Evolutionary conservation across 2,113 vertebrate genomes (phyloP).

Genomic region (Tragelaphus imberbis): DNA sequence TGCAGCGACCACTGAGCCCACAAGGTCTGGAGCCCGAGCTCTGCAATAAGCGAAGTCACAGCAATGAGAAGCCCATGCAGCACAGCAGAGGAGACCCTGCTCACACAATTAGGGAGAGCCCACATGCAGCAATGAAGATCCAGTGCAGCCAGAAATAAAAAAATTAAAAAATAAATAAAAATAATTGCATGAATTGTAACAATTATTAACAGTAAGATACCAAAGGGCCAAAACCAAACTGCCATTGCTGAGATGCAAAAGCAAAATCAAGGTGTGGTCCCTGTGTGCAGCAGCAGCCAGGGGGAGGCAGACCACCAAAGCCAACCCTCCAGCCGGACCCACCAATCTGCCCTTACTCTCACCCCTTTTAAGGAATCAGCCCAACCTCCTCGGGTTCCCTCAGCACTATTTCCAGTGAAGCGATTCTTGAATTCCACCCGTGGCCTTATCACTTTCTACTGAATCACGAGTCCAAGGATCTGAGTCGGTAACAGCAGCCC

Average conservation of each 20-base stretch:
- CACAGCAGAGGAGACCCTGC: background rate
- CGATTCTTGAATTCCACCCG: background rate
- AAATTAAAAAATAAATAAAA: background rate
- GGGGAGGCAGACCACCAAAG: background rate
- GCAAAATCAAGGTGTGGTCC: background rate
- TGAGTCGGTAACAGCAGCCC: background rate
- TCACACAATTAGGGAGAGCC: background rate
- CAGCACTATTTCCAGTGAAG: background rate
- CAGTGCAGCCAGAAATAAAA: background rate
- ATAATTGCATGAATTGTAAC: background rate
- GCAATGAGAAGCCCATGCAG: background rate
- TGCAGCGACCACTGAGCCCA: background rate
- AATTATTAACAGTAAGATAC: background rate
- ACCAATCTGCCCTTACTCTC: no score
- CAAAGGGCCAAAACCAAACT: background rate
- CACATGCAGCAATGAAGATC: background rate
- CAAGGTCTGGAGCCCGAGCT: background rate
- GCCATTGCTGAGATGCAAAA: background rate
- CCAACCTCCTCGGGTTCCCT: background rate
- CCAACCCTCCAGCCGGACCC: background rate
- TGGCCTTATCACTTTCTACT: background rate
- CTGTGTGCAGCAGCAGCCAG: fast-evolving
- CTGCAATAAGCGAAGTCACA: background rate
- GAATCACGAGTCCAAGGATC: background rate
- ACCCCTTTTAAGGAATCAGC: background rate